A percentile compares a stretch with the other conserved stretches of the same genome.
These are phyloP conservation scores for Pelodiscus sinensis DNA, from an alignment of 2,113 vertebrate genomes.

Conservation along the genomic window DNA sequence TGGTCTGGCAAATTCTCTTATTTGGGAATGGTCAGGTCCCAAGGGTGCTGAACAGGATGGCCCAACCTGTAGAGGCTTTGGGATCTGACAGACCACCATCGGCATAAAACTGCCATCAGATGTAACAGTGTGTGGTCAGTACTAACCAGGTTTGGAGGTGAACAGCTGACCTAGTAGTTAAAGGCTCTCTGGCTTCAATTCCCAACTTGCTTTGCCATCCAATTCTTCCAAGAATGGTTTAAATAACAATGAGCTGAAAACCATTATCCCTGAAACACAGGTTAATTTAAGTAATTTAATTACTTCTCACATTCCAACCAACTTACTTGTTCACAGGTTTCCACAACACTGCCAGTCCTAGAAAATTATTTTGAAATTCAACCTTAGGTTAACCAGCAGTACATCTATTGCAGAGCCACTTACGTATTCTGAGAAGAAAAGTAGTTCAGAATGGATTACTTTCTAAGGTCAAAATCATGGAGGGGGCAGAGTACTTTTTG, in stretches of 20 bases:
- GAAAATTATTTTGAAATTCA: slow-evolving; percentile 23
- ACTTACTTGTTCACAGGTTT: slow-evolving; percentile 55
- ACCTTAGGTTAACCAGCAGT: slow-evolving; percentile 39
- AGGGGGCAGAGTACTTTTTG: background rate
- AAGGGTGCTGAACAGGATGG: too few species aligned
- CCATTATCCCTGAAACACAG: slow-evolving; percentile 48
- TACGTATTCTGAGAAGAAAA: slow-evolving; percentile 12
- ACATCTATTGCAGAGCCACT: slow-evolving; percentile 55
- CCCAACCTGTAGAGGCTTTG: background rate
- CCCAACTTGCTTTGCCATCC: background rate
- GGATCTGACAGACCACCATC: background rate
- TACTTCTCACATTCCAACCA: slow-evolving; percentile 33
- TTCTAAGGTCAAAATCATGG: slow-evolving; percentile 58
- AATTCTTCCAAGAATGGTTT: background rate
- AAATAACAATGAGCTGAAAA: background rate
- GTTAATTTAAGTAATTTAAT: slow-evolving; percentile 56
- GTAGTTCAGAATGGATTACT: slow-evolving; percentile 32
- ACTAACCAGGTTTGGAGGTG: accelerated
- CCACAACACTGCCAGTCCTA: slow-evolving; percentile 32
- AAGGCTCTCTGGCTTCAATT: background rate
- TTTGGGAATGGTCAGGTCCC: too few species aligned
- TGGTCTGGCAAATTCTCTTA: too few species aligned
- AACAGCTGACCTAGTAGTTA: accelerated
- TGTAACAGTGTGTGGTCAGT: background rate
- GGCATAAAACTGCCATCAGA: background rate